Conservation (phyloP, 2,113 vertebrate genomes). For the Oxygymnocypris stewartii region DNA sequence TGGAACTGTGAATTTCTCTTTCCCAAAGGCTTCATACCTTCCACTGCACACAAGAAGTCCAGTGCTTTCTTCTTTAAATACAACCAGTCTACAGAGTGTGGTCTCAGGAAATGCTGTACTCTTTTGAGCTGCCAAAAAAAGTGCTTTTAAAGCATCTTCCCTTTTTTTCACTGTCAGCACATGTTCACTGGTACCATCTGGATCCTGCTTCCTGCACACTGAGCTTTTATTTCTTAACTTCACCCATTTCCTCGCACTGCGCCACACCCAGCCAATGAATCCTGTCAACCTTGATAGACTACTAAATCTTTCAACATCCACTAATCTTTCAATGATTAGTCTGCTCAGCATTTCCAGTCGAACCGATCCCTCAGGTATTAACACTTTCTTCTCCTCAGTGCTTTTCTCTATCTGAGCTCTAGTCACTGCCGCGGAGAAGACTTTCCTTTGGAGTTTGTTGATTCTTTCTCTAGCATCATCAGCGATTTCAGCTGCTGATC, state of each 20-base stretch:
- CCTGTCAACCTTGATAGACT: conserved; percentile 15
- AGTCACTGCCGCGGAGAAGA: conserved; percentile 27
- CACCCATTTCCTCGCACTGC: conserved; percentile 20
- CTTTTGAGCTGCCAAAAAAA: too few species aligned
- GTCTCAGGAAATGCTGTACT: too few species aligned
- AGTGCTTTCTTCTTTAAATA: too few species aligned
- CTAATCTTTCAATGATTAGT: conserved; percentile 2
- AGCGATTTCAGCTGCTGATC: too few species aligned
- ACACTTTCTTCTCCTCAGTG: neutral
- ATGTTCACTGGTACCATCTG: neutral
- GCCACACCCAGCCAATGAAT: conserved; percentile 36
- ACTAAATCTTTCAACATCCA: conserved; percentile 33
- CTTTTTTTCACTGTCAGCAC: too few species aligned
- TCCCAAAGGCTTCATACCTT: too few species aligned
- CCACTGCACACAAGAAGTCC: too few species aligned
- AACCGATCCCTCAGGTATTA: neutral
- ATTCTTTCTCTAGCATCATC: too few species aligned
- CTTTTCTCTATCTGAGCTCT: conserved; percentile 30
- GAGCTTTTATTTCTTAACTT: neutral
- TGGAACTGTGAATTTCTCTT: too few species aligned
- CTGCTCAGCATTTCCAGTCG: neutral
- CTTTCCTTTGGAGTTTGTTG: conserved; percentile 9
- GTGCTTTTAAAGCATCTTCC: too few species aligned
- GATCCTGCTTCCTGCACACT: too few species aligned
- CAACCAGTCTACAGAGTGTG: too few species aligned